Evolutionary conservation across 2,888 invertebrate genomes (phyloP).

Genomic region (Hecatera dysodea): DNA sequence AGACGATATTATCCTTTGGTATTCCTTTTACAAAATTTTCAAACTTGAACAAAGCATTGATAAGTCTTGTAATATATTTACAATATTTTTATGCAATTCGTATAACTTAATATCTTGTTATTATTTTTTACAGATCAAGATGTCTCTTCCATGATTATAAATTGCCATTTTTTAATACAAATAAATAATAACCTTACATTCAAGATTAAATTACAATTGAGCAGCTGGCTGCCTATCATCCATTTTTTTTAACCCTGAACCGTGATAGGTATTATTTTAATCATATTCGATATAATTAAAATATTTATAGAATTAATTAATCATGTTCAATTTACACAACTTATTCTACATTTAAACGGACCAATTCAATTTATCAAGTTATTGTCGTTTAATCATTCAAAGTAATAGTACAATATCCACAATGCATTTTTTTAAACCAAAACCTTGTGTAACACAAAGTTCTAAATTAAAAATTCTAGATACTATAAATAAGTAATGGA

Average conservation of each 20-base stretch:
- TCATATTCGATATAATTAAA: neutral
- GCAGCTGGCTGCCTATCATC: neutral
- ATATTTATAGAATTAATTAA: slow-evolving; percentile 16
- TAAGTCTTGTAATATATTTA: too few species aligned
- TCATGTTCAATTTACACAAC: slow-evolving; percentile 11
- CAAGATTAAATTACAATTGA: slow-evolving; percentile 1
- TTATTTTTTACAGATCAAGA: neutral
- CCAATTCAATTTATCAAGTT: neutral
- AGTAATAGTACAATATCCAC: neutral
- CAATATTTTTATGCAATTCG: neutral
- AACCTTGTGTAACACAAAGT: neutral
- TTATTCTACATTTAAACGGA: slow-evolving; percentile 9
- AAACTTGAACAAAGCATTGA: too few species aligned
- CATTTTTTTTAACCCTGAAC: slow-evolving; percentile 21
- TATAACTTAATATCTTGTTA: neutral
- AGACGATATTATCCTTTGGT: too few species aligned
- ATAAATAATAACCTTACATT: neutral
- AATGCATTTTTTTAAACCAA: neutral
- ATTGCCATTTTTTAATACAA: neutral
- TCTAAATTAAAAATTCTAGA: neutral
- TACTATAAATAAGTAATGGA: neutral
- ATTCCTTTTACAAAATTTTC: too few species aligned
- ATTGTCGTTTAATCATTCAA: neutral
- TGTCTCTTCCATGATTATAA: neutral
- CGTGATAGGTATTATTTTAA: slow-evolving; percentile 3